A percentile compares a stretch with the other conserved stretches of the same genome.
Evolutionary conservation across 2,797 vertebrate genomes (phyloP).

Genomic region (Diplodus puntazzo): DNA sequence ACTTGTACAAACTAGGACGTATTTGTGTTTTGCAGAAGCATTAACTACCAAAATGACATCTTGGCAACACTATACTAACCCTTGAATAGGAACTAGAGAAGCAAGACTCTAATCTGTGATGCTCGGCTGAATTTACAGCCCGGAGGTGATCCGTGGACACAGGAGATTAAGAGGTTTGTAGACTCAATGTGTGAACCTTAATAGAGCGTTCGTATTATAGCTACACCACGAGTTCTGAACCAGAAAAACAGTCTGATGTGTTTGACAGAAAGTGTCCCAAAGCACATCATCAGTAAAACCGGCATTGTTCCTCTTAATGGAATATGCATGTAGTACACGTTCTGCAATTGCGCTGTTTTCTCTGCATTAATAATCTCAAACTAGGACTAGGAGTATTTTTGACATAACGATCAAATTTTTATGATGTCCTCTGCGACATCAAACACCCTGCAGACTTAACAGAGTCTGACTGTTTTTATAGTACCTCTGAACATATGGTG

Average conservation of each 20-base stretch:
- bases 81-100: conserved; percentile 57
- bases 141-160: conserved; percentile 50
- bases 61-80: conserved; percentile 28
- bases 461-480: conserved; percentile 20
- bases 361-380: conserved; percentile 40
- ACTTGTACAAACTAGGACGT: too few species aligned
- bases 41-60: too few species aligned
- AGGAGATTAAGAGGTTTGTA: conserved; percentile 56
- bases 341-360: conserved; percentile 36
- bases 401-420: conserved; percentile 49
- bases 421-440: conserved; percentile 38
- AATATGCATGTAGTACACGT: conserved; percentile 49
- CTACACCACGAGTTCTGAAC: conserved; percentile 7
- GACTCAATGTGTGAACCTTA: conserved; percentile 31
- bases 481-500: conserved; percentile 43
- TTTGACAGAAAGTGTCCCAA: conserved; percentile 26
- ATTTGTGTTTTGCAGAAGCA: too few species aligned
- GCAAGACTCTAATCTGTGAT: conserved; percentile 57
- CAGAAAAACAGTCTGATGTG: conserved; percentile 16
- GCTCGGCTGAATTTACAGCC: conserved; percentile 58
- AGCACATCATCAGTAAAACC: conserved; percentile 33
- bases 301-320: conserved; percentile 39
- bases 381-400: conserved; percentile 33
- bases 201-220: conserved; percentile 24
- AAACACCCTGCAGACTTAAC: conserved; percentile 22